Evolutionary conservation across 2,888 invertebrate genomes (phyloP).

Genomic region (Griposia aprilina): DNA sequence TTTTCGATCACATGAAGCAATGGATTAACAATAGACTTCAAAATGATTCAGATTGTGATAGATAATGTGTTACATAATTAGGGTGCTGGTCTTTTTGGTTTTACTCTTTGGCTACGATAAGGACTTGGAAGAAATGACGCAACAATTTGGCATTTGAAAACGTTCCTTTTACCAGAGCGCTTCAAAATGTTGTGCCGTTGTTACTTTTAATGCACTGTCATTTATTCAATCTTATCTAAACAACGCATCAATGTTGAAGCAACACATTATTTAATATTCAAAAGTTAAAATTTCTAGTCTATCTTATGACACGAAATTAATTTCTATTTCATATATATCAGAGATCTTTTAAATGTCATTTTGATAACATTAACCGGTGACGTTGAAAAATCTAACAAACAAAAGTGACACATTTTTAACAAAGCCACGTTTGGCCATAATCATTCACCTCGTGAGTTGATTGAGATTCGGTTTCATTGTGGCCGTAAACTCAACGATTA

Average conservation of each 20-base stretch:
- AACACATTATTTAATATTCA: conserved; percentile 26
- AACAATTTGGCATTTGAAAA: conserved; percentile 10
- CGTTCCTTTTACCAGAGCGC: not conserved
- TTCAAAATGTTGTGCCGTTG: conserved; percentile 34
- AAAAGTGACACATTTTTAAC: conserved; percentile 20
- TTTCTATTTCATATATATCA: conserved; percentile 8
- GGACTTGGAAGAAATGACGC: not conserved
- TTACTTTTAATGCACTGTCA: conserved; percentile 24
- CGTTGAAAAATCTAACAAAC: conserved; percentile 4
- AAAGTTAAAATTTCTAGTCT: conserved; percentile 18
- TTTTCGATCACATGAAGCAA: too few species aligned
- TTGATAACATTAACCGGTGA: conserved; percentile 15
- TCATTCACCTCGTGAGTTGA: conserved; percentile 3
- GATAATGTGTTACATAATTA: too few species aligned
- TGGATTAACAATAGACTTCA: too few species aligned
- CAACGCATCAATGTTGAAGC: conserved; percentile 25
- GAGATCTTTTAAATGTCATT: conserved; percentile 28
- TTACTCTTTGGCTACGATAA: too few species aligned
- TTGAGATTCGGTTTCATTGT: conserved; percentile 23
- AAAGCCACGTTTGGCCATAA: not conserved
- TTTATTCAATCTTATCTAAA: conserved; percentile 55
- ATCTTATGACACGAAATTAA: conserved; percentile 9
- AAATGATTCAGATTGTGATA: too few species aligned
- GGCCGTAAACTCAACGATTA: conserved; percentile 41
- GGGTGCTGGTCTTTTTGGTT: too few species aligned